Base-by-base conservation (phyloP, 2,888 invertebrate species). In the Hirtodrosophila confusa region DNA sequence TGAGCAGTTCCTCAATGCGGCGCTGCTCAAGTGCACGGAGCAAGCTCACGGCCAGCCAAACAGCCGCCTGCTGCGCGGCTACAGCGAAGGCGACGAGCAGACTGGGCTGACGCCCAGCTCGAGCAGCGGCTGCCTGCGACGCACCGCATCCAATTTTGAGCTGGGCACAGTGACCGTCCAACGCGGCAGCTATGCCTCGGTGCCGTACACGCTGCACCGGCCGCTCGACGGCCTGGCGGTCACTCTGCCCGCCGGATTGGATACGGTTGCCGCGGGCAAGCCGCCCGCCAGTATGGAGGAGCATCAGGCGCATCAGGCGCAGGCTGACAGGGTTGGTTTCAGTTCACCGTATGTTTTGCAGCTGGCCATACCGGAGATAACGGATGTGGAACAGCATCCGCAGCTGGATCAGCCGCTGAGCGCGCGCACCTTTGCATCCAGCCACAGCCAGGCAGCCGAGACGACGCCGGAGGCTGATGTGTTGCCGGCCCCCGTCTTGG, bases 131-230 rank as follows among this genome's bases (percentile, higher is more conserved):
- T 12, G 43, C 5, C 45, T 83, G 44, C 63, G 80, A 54, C 66
- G 80, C 48, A 63, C 51, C 50, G 51, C 68, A 94, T 83, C 79
- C 50, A 79, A 75, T 27, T 80, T 65, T 11, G 85, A 80, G 57
- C 64, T 85, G 67, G 77, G 82, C 69, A 74, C 11, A 43, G 17
- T 68, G 49, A 23, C 57, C 24, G 54, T 57, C 17, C 69, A 69
- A 31, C 74, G 62, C 47, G 33, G 44, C 55, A 55, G 50, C 64
- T 63, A 63, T 17, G 70, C 60, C 11, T n/a, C 44, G 47, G 62
- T 62, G 51, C 75, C 51, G 69, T 54, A 44, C 69, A 58, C 11
- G 39, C 74, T 67, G 58, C 56, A 65, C 24, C 72, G 47, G 6
- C 65, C 48, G 54, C 10, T 61, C n/a, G 66, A 29, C 50, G 49